Percentiles rank a stretch among this genome's conserved stretches.
These are phyloP conservation scores for Pocillopora damicornis DNA, from an alignment of 64 coral and sea anemone genomes.

Conservation along the genomic window DNA sequence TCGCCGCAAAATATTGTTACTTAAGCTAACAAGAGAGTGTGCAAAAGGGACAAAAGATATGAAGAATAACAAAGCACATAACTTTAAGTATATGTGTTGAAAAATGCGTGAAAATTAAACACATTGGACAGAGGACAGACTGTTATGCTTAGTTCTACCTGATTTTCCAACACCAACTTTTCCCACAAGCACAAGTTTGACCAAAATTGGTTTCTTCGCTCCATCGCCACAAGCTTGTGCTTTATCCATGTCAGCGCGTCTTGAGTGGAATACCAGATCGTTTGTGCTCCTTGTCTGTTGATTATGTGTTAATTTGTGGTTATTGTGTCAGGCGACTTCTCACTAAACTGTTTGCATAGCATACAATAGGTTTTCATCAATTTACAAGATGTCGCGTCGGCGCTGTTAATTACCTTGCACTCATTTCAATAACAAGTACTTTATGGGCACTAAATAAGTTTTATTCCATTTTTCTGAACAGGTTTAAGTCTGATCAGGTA, in stretches of 20 bases:
- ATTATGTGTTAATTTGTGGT: slow-evolving; percentile 15
- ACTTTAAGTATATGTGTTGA: neutral
- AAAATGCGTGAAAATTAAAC: neutral
- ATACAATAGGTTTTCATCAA: neutral
- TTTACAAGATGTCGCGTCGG: neutral
- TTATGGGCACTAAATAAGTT: neutral
- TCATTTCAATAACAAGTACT: neutral
- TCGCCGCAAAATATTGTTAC: neutral
- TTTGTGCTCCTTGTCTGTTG: neutral
- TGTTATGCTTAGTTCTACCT: neutral
- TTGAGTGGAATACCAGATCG: neutral
- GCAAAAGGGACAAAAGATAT: neutral
- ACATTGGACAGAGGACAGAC: neutral
- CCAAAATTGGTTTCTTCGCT: slow-evolving; percentile 18
- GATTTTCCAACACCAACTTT: slow-evolving; percentile 73
- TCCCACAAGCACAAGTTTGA: slow-evolving; percentile 57
- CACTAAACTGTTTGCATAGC: slow-evolving; percentile 1
- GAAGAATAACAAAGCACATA: slow-evolving; percentile 15
- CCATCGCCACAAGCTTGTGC: neutral
- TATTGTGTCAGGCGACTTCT: slow-evolving; percentile 17
- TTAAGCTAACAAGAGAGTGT: neutral
- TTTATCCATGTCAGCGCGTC: neutral
- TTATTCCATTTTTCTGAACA: neutral
- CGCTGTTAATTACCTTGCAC: neutral
- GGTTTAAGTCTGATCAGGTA: too few species aligned